phyloP scores from a whole-genome alignment of 2,113 vertebrate genomes.

The Bombycilla garrulus region DNA sequence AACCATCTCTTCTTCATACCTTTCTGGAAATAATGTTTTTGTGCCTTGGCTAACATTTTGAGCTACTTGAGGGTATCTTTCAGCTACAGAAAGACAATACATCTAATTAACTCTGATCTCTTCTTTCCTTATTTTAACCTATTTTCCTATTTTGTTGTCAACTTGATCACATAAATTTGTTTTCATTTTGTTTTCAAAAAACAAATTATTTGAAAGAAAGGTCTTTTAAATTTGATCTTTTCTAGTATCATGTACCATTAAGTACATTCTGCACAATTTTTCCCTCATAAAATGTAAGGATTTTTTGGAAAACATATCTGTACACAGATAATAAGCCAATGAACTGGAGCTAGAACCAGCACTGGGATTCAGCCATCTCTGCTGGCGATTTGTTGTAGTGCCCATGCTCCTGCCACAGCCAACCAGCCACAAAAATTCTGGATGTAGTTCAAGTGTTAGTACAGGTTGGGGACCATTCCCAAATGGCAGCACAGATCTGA shows the following conservation, averaged over 20 bases:
- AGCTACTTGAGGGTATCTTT: neutral
- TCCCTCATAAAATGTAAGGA: neutral
- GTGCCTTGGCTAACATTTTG: neutral
- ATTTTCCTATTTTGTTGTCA: neutral
- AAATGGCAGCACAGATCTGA: neutral
- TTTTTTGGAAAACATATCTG: neutral
- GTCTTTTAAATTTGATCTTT: neutral
- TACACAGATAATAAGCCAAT: neutral
- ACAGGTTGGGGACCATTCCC: neutral
- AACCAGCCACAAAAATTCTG: neutral
- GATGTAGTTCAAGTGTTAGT: neutral
- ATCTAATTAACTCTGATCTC: neutral
- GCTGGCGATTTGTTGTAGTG: neutral
- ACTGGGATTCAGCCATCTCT: neutral
- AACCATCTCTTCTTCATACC: neutral
- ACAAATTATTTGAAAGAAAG: neutral
- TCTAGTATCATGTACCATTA: neutral
- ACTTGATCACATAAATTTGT: neutral
- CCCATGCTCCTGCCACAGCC: neutral
- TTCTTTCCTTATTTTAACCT: neutral
- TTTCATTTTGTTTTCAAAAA: too few relatives aligned
- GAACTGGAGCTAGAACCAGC: neutral
- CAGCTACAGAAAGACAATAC: neutral
- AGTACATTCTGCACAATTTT: neutral
- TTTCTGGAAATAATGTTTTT: neutral